phyloP scores from a whole-genome alignment of 2,113 vertebrate genomes.

The Promerops cafer region DNA sequence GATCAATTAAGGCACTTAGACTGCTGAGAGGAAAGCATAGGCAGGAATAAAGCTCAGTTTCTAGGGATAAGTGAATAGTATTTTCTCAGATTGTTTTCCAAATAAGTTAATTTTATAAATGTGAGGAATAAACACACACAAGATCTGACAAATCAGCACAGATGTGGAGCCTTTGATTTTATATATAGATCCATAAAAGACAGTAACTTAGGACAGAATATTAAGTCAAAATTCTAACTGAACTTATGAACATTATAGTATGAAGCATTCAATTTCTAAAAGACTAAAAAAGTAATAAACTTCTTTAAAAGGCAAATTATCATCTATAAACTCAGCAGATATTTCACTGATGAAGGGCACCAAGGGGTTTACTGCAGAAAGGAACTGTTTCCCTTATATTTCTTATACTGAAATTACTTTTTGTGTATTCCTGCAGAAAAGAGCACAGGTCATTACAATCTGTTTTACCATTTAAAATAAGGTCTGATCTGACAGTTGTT shows the following conservation, averaged over 20 bases:
- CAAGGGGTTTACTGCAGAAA: neutral
- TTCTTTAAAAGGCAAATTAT: neutral
- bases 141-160: neutral
- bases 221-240: neutral
- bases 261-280: neutral
- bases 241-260: neutral
- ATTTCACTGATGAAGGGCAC: neutral
- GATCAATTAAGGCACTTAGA: constrained; percentile 1
- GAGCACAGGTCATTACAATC: neutral
- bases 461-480: neutral
- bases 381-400: neutral
- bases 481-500: neutral
- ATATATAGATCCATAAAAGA: neutral
- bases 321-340: neutral
- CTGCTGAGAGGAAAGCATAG: neutral
- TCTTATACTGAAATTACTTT: neutral
- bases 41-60: neutral
- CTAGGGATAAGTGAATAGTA: neutral
- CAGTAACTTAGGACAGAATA: neutral
- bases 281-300: neutral
- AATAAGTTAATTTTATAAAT: neutral
- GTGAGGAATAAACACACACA: neutral
- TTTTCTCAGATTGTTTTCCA: neutral
- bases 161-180: neutral
- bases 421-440: neutral